phyloP scores from a whole-genome alignment of 2,113 vertebrate species.

The Campylomormyrus numenius region DNA sequence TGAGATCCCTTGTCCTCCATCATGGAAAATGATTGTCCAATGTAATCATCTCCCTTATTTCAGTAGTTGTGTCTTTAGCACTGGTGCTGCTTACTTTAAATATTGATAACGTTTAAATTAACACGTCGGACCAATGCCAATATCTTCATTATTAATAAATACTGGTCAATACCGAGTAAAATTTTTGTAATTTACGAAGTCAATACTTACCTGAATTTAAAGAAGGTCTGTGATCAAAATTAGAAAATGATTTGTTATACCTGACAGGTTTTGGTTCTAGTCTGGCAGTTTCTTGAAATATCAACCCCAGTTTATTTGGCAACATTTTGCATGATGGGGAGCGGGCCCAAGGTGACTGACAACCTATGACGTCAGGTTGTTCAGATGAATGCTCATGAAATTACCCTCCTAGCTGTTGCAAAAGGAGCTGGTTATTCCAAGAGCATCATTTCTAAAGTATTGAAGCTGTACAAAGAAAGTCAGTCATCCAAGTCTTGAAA shows the following conservation, averaged over 20 bases:
- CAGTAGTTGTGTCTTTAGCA: neutral
- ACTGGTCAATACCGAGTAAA: neutral
- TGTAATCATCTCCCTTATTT: neutral
- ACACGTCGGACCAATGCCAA: neutral
- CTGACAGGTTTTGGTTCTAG: neutral
- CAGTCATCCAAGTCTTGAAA: neutral
- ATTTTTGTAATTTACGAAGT: neutral
- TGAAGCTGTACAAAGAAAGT: neutral
- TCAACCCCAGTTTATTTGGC: neutral
- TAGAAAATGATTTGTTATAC: neutral
- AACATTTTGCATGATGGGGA: neutral
- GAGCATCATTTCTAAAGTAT: neutral
- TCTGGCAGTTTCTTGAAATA: neutral
- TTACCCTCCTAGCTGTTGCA: neutral
- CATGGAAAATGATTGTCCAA: neutral
- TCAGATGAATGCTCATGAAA: neutral
- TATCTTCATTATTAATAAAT: neutral
- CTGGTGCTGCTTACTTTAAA: neutral
- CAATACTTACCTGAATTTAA: neutral
- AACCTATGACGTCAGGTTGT: neutral
- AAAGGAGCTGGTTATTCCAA: neutral
- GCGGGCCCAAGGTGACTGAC: neutral
- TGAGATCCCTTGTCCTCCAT: neutral
- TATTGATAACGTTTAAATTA: neutral
- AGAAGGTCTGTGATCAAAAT: neutral